Evolutionary conservation across 1,140 invertebrate species (phyloP), one percentile per base, ranked within the genome.

Genomic region (Bactericera cockerelli): DNA sequence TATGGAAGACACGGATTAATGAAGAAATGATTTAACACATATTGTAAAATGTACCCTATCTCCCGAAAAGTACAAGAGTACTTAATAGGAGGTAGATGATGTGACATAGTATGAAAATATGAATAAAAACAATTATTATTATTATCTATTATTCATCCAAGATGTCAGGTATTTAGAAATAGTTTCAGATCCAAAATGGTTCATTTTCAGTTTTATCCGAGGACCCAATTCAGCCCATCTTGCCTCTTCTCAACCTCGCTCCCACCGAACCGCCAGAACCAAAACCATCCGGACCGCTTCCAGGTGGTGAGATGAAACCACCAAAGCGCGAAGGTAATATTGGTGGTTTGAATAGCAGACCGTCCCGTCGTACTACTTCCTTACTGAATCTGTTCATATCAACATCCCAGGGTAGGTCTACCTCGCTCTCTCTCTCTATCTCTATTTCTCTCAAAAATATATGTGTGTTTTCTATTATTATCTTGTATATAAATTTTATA

Each of bases 361-460:
- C 84, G 74, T 89, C 86, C 72, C 84, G 87, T 74, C 85, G 89
- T 77, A 89, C 89, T 75, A 91, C 88, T 72, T 92, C 89, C 73
- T 81, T 93, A 71, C 81, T 92, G 74, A 92, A 93, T 81, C 80
- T 92, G 76, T 93, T 92, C 80, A 89, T 89, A 78, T 87, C 87
- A 77, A 89, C 89, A 77, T 89, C 87, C 76, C 87, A 89, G 82
- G 88, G 87, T 83, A 90, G 70, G 76, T 78, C 65, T 71, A 28
- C 59, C 62, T 31, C 39, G 49, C 58, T 59, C 55, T 21, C 54
- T 42, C 39, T 13, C 26, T 61, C 57, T 61, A 57, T 59, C 31
- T 11, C 28, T 58, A 19, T 58, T n/a, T n/a, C n/a, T n/a, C 55
- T 55, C 62, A 38, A 59, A 57, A 62, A 25, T 55, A 55, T 58